Conservation (phyloP, 2,888 invertebrate species). For the Cephus sareptanus region DNA sequence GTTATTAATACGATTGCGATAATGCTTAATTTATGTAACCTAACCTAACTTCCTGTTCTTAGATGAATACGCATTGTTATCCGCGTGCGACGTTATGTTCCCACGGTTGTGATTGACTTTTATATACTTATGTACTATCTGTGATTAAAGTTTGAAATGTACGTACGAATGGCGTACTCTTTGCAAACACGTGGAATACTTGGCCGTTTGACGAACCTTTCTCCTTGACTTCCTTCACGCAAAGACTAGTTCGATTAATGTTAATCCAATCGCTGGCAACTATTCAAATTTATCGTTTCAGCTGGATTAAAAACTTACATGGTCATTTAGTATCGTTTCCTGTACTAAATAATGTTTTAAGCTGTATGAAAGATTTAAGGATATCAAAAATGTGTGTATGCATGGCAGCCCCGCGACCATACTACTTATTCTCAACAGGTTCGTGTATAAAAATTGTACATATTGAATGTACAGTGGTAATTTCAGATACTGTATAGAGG, state of each 20-base stretch:
- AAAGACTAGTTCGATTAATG: neutral
- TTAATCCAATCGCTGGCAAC: neutral
- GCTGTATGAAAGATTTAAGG: no score
- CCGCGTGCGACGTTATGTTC: slow-evolving; percentile 32
- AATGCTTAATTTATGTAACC: slow-evolving; percentile 42
- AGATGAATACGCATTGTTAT: slow-evolving; percentile 30
- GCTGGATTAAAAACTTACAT: no score
- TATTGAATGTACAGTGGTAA: no score
- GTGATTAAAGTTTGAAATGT: slow-evolving; percentile 58
- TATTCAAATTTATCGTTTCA: neutral
- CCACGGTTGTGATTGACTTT: slow-evolving; percentile 34
- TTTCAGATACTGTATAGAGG: no score
- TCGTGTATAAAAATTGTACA: no score
- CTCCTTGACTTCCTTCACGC: neutral
- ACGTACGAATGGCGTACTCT: neutral
- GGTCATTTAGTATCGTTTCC: no score
- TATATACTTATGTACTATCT: slow-evolving; percentile 56
- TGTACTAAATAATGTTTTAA: no score
- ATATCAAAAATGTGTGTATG: no score
- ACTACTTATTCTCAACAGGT: no score
- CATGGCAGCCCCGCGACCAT: no score
- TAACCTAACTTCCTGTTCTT: slow-evolving; percentile 26
- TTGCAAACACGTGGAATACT: neutral
- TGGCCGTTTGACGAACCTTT: neutral
- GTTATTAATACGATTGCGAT: slow-evolving; percentile 30